A percentile compares a stretch with the other conserved stretches of the same genome.
Conservation (phyloP, 2,797 vertebrate species). For the Bradypodion pumilum region DNA sequence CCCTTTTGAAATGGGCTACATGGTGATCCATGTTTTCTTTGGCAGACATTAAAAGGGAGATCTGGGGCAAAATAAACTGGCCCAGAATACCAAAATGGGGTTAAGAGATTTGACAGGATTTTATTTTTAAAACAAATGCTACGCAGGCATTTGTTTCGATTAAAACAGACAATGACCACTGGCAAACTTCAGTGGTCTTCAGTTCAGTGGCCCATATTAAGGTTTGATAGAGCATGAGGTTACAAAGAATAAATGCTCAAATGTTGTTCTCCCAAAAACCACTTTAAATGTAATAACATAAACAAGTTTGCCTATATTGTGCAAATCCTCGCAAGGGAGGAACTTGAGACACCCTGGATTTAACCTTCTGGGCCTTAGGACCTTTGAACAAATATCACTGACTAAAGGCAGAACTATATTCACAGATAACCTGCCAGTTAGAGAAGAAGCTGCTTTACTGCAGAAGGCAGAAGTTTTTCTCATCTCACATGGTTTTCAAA, state of each 20-base stretch:
- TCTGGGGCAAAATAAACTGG: constrained; percentile 51
- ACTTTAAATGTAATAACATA: constrained; percentile 34
- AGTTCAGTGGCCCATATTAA: constrained; percentile 34
- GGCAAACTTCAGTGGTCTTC: constrained; percentile 40
- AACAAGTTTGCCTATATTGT: constrained; percentile 21
- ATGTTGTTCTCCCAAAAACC: constrained; percentile 25
- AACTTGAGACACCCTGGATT: no score
- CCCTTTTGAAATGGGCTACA: constrained; percentile 33
- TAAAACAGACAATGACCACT: constrained; percentile 33
- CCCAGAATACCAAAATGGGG: constrained; percentile 21
- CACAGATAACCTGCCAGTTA: no score
- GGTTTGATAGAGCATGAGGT: not conserved
- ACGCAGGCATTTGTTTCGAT: constrained; percentile 12
- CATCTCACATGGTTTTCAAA: no score
- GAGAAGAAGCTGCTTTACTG: not conserved
- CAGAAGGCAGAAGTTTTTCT: no score
- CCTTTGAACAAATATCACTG: no score
- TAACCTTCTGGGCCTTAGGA: no score
- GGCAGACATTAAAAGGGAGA: constrained; percentile 44
- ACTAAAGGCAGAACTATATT: no score
- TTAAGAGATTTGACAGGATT: constrained; percentile 50
- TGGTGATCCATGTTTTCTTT: constrained; percentile 43
- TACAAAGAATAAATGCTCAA: constrained; percentile 28
- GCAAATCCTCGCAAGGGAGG: constrained; percentile 4
- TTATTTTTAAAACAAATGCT: constrained; percentile 38